Percentiles rank a stretch among this genome's conserved stretches.
phyloP scores from a whole-genome alignment of 1,140 invertebrate species.

The Cotesia glomerata region DNA sequence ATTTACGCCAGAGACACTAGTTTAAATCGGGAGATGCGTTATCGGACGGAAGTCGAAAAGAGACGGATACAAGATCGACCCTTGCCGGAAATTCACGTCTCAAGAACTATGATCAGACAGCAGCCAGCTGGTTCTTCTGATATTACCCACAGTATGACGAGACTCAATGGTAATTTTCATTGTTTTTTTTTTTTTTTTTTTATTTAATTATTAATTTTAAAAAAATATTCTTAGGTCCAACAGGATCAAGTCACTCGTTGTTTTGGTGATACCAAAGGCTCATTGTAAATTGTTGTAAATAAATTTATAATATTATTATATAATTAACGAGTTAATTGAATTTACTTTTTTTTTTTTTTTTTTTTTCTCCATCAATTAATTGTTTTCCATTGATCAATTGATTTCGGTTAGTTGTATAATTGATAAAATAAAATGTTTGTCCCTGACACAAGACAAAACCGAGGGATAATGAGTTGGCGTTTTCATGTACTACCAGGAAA shows the following conservation, averaged over 20 bases:
- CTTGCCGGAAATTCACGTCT: conserved; percentile 34
- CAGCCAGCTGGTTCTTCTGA: conserved; percentile 36
- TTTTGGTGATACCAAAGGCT: conserved; percentile 18
- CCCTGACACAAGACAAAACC: conserved; percentile 38
- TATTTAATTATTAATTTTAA: neutral
- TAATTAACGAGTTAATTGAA: conserved; percentile 1
- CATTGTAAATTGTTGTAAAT: conserved; percentile 18
- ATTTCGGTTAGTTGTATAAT: neutral
- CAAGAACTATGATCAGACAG: conserved; percentile 52
- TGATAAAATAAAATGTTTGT: conserved; percentile 27
- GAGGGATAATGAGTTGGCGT: conserved; percentile 20
- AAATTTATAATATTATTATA: neutral
- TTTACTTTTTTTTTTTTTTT: neutral
- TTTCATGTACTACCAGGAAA: conserved; percentile 16
- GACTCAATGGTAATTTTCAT: conserved; percentile 33
- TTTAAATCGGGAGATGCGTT: conserved; percentile 39
- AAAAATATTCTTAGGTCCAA: neutral
- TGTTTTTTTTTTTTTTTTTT: neutral
- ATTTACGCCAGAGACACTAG: conserved; percentile 45
- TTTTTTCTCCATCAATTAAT: conserved; percentile 6
- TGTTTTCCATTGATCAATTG: no score
- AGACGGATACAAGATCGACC: conserved; percentile 14
- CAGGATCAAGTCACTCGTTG: conserved; percentile 26
- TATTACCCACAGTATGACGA: conserved; percentile 33
- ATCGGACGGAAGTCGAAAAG: conserved; percentile 33